A percentile compares a stretch with the other conserved stretches of the same genome.
Evolutionary conservation across 2,888 invertebrate genomes (phyloP).

Genomic region (Siphlonurus alternatus): DNA sequence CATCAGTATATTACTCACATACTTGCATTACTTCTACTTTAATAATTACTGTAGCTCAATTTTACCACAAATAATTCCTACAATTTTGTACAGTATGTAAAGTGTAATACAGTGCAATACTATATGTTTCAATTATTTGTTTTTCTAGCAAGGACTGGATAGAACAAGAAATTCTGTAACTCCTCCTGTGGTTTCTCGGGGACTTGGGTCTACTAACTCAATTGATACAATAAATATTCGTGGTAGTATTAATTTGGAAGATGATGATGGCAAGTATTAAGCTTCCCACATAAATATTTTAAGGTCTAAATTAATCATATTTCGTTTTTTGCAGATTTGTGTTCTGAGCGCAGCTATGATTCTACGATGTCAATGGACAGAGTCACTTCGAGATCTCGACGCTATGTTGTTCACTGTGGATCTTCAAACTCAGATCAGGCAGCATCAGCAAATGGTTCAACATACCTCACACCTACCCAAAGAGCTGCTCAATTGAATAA

Average conservation of each 20-base stretch:
- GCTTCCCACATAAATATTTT: not conserved
- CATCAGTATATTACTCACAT: too few relatives aligned
- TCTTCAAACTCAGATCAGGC: not conserved
- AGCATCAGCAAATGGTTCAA: not conserved
- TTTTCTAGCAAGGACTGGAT: not conserved
- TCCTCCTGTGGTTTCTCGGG: not conserved
- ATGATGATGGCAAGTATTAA: not conserved
- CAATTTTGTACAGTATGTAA: not conserved
- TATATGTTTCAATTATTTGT: not conserved
- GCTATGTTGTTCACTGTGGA: not conserved
- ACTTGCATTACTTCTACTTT: too few relatives aligned
- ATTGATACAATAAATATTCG: not conserved
- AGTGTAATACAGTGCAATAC: not conserved
- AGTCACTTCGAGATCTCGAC: not conserved
- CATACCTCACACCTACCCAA: constrained; percentile 1
- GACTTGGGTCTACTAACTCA: not conserved
- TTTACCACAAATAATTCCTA: not conserved
- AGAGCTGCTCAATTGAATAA: not conserved
- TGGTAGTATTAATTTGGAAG: not conserved
- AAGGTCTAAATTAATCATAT: not conserved
- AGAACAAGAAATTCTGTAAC: not conserved
- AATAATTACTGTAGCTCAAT: not conserved
- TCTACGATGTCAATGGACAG: constrained; percentile 2
- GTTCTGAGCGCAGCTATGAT: not conserved
- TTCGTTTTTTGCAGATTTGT: not conserved